These are phyloP conservation scores for Volucella zonaria DNA, from an alignment of 2,888 invertebrate genomes.

Conservation along the genomic window DNA sequence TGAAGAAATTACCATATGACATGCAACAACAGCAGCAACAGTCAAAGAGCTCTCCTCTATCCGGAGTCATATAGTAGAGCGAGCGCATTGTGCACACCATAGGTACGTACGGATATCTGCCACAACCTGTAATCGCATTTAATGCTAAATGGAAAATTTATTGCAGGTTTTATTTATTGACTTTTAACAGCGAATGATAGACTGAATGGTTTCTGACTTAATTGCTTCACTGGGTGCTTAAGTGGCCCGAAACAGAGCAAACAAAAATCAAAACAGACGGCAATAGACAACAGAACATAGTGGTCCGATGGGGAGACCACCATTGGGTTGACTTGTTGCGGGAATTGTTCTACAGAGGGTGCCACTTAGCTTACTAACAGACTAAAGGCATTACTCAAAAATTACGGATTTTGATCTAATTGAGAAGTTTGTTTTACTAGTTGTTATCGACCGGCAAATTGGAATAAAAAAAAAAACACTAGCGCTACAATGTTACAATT, in stretches of 20 bases:
- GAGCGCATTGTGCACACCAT: conserved; percentile 25
- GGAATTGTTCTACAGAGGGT: conserved; percentile 64
- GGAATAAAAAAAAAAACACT: neutral
- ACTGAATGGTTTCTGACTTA: conserved; percentile 74
- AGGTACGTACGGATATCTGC: conserved; percentile 29
- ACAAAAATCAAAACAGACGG: conserved; percentile 25
- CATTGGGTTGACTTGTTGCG: conserved; percentile 45
- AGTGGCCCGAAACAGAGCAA: conserved; percentile 65
- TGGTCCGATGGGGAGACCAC: conserved; percentile 43
- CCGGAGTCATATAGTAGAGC: conserved; percentile 10
- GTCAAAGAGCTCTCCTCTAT: conserved; percentile 53
- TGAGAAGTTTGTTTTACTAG: conserved; percentile 70
- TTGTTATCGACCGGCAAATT: conserved; percentile 50
- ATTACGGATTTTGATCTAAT: conserved; percentile 70
- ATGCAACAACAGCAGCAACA: conserved; percentile 65
- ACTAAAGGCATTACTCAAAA: conserved; percentile 71
- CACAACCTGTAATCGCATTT: conserved; percentile 71
- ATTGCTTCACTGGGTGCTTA: conserved; percentile 73
- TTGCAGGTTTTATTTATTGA: conserved; percentile 74
- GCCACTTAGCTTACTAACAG: conserved; percentile 53
- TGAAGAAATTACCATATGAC: conserved; percentile 75
- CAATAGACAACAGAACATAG: conserved; percentile 3
- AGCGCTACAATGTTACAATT: conserved; percentile 6
- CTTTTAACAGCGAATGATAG: conserved; percentile 74
- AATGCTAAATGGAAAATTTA: conserved; percentile 74